A percentile compares a stretch with the other conserved stretches of the same genome.
Conservation (phyloP, 1,140 invertebrate species). For the Limonius californicus region DNA sequence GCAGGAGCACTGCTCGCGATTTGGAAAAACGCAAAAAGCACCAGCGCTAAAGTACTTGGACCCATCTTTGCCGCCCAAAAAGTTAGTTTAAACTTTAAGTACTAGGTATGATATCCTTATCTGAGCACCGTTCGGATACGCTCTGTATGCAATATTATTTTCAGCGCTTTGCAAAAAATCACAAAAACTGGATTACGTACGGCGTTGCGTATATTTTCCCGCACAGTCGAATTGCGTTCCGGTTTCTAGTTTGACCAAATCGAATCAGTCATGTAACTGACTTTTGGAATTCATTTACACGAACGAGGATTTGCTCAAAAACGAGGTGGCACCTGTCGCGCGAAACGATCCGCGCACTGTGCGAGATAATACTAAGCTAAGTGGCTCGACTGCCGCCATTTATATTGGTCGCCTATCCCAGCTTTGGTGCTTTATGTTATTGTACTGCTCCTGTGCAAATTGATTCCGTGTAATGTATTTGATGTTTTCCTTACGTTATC, state of each 20-base stretch:
- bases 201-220: not conserved
- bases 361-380: slow-evolving; percentile 1
- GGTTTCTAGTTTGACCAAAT: slow-evolving; percentile 1
- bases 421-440: no score
- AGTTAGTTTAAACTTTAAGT: no score
- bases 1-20: not conserved
- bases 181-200: not conserved
- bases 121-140: no score
- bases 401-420: no score
- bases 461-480: no score
- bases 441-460: no score
- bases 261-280: slow-evolving; percentile 3
- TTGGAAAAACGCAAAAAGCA: not conserved
- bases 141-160: not conserved
- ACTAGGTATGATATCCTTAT: no score
- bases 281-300: not conserved
- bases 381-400: not conserved
- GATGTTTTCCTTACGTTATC: no score
- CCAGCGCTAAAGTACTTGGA: not conserved
- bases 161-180: not conserved
- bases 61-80: not conserved
- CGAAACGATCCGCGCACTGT: not conserved
- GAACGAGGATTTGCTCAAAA: not conserved
- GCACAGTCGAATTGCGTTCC: not conserved
- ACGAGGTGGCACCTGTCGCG: no score